Evolutionary conservation across 2,797 vertebrate species (phyloP).

Genomic region (Molothrus ater): DNA sequence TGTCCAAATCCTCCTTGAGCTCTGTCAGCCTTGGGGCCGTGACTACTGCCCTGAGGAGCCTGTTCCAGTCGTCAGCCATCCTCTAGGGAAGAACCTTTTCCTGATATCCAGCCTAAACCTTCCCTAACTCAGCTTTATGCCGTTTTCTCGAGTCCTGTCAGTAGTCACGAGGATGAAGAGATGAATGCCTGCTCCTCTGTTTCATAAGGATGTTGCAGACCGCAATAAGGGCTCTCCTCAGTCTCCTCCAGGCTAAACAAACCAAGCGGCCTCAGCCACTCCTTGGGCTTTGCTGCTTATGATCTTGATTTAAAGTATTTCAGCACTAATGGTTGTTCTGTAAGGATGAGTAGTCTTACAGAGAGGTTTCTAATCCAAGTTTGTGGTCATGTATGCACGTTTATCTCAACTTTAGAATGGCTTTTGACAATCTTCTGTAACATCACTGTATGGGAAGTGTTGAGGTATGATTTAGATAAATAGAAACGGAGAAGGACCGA

Average conservation of each 20-base stretch:
- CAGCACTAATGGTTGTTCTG: background rate
- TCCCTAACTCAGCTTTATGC: too few relatives aligned
- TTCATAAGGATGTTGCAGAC: background rate
- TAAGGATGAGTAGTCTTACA: background rate
- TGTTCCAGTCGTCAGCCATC: background rate
- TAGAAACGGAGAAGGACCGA: background rate
- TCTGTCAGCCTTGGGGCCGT: background rate
- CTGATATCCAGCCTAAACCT: background rate
- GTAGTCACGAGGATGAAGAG: background rate
- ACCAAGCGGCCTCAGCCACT: background rate
- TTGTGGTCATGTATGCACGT: background rate
- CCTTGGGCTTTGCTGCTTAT: background rate
- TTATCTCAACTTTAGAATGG: background rate
- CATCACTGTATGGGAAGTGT: background rate
- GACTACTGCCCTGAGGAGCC: accelerated
- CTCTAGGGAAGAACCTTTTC: background rate
- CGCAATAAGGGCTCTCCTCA: accelerated
- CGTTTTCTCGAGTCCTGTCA: background rate
- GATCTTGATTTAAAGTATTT: background rate
- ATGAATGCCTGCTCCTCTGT: background rate
- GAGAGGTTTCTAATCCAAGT: background rate
- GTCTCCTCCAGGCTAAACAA: background rate
- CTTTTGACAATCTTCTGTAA: background rate
- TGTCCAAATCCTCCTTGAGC: background rate
- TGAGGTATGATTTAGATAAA: background rate